Conservation (phyloP, 1,140 invertebrate species). For the Pseudobourletiella spinata region DNA sequence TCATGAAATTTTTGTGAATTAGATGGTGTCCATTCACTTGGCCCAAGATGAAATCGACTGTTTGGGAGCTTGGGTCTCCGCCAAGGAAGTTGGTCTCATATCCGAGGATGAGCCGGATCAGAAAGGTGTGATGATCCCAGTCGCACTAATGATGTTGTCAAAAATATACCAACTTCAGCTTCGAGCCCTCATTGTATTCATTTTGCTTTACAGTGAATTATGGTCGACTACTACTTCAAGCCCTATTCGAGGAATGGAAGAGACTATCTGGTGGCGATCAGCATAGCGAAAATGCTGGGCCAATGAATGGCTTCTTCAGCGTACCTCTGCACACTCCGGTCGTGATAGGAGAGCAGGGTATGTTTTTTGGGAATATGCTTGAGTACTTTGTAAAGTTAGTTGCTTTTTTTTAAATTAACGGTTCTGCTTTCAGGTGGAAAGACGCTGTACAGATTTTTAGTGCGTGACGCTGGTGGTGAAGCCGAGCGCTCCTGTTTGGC, state of each 20-base stretch:
- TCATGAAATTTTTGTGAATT: conserved; percentile 14
- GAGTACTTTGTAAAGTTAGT: no score
- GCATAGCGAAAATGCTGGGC: conserved; percentile 42
- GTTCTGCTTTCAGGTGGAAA: conserved; percentile 66
- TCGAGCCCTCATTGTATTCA: neutral
- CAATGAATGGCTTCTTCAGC: conserved; percentile 75
- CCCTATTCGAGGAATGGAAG: conserved; percentile 93
- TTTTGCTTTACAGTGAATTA: conserved; percentile 71
- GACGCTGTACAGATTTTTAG: conserved; percentile 80
- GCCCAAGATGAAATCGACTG: conserved; percentile 96
- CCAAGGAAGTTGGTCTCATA: conserved; percentile 82
- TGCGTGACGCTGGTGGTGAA: conserved; percentile 89
- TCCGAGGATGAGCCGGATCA: conserved; percentile 64
- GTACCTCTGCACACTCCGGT: conserved; percentile 93
- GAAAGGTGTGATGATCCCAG: no score
- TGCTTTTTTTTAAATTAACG: no score
- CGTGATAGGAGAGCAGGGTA: conserved; percentile 70
- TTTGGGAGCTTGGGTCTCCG: conserved; percentile 95
- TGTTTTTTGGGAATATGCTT: no score
- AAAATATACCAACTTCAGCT: no score
- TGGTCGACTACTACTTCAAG: conserved; percentile 85
- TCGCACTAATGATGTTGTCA: no score
- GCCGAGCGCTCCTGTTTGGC: conserved; percentile 85
- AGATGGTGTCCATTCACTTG: conserved; percentile 95
- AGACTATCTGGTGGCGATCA: conserved; percentile 53